These are phyloP conservation scores for Xiphophorus maculatus DNA, from an alignment of 2,113 vertebrate genomes.

Conservation along the genomic window DNA sequence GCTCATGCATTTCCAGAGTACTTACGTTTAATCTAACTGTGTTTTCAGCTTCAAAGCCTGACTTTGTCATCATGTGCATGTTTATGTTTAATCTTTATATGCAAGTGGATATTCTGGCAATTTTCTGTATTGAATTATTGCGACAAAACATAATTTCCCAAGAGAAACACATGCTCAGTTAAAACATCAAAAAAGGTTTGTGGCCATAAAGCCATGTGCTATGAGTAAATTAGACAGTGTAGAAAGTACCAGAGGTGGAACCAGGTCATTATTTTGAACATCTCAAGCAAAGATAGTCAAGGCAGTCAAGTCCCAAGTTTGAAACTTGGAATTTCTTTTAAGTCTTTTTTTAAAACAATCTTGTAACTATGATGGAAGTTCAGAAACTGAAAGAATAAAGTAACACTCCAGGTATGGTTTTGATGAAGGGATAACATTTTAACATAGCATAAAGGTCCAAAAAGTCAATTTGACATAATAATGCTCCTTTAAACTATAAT, in stretches of 20 bases:
- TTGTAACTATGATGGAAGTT: no score
- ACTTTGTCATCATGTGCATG: conserved; percentile 17
- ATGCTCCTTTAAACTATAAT: no score
- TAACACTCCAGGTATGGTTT: no score
- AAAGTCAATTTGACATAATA: no score
- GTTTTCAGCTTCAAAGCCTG: conserved; percentile 50
- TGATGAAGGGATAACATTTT: no score
- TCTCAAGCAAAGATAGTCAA: no score
- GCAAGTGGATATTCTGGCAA: conserved; percentile 40
- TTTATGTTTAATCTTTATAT: conserved; percentile 30
- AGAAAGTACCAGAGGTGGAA: not conserved
- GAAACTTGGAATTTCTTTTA: no score
- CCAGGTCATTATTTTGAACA: no score
- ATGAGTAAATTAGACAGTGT: conserved; percentile 26
- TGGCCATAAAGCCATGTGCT: conserved; percentile 32
- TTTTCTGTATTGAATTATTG: conserved; percentile 42
- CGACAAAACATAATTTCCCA: conserved; percentile 48
- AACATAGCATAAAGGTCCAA: no score
- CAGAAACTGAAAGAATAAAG: no score
- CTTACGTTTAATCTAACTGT: conserved; percentile 24
- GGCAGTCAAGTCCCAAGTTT: no score
- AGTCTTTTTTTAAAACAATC: no score
- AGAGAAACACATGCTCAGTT: conserved; percentile 38
- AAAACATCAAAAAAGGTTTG: conserved; percentile 35
- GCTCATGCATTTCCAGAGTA: conserved; percentile 7